These are phyloP conservation scores for Brachyalestes nurse DNA, from an alignment of 2,797 vertebrate species.

Conservation along the genomic window DNA sequence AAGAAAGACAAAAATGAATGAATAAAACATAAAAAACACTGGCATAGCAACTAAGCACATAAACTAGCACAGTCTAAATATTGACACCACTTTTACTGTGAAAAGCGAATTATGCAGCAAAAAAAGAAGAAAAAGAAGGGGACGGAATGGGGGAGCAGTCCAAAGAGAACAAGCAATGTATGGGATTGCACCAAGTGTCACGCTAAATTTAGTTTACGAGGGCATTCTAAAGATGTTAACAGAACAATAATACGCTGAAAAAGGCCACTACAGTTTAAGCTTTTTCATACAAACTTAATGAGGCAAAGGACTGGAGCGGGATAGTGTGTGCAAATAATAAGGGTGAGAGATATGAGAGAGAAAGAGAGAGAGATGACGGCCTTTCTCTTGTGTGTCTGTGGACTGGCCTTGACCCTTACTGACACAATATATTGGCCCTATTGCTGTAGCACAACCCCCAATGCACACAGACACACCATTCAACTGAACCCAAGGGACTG, in stretches of 20 bases:
- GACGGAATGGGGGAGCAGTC: background rate
- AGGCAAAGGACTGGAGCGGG: background rate
- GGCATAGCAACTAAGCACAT: background rate
- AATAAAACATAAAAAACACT: background rate
- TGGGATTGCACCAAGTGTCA: background rate
- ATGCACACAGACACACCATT: constrained; percentile 15
- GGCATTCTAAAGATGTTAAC: background rate
- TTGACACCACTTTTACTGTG: background rate
- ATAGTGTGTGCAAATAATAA: background rate
- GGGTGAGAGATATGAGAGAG: constrained; percentile 1
- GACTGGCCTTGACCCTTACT: constrained; percentile 29
- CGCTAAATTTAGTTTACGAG: background rate
- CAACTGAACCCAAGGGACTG: constrained; percentile 8
- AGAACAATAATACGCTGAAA: background rate
- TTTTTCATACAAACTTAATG: background rate
- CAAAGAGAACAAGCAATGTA: background rate
- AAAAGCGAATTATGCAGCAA: background rate
- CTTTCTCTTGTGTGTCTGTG: constrained; percentile 17
- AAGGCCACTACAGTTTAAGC: background rate
- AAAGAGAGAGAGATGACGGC: constrained; percentile 22
- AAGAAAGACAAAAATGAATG: background rate
- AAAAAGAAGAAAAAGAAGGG: background rate
- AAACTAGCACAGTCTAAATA: background rate
- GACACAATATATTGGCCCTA: constrained; percentile 43
- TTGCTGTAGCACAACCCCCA: background rate